Evolutionary conservation across 2,113 vertebrate species (phyloP).

Genomic region (Ochotona curzoniae): DNA sequence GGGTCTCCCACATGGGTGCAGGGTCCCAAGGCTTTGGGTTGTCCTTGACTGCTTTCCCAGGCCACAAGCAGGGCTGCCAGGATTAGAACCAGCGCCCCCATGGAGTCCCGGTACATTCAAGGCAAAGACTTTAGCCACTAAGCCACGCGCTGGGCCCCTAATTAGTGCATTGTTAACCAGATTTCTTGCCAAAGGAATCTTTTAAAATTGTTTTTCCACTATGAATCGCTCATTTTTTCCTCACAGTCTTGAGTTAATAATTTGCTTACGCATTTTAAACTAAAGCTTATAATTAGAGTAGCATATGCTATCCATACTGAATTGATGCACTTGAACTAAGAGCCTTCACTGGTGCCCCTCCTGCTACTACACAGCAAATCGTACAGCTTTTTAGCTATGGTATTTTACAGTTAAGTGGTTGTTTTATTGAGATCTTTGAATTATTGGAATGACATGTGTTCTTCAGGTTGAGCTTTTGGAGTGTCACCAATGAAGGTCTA

Average conservation of each 20-base stretch:
- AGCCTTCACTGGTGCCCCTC: neutral
- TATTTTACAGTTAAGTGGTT: neutral
- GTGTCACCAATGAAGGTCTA: neutral
- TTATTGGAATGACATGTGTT: neutral
- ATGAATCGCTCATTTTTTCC: neutral
- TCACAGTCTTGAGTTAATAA: conserved; percentile 35
- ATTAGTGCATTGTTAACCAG: conserved; percentile 12
- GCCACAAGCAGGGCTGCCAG: no score
- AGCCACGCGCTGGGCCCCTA: no score
- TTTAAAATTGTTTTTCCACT: conserved; percentile 35
- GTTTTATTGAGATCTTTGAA: conserved; percentile 11
- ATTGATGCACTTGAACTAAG: conserved; percentile 39
- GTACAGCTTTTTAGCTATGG: neutral
- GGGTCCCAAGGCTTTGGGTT: no score
- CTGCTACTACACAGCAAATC: no score
- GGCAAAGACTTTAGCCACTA: no score
- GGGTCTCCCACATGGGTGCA: no score
- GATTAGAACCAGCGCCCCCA: no score
- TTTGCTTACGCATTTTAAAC: conserved; percentile 3
- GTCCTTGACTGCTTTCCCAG: no score
- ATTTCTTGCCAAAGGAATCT: neutral
- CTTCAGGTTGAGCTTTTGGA: neutral
- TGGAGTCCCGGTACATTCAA: no score
- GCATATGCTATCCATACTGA: neutral
- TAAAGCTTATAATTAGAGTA: conserved; percentile 1